Conservation (phyloP, 2,113 vertebrate species). For the Spizaetus ornatus region DNA sequence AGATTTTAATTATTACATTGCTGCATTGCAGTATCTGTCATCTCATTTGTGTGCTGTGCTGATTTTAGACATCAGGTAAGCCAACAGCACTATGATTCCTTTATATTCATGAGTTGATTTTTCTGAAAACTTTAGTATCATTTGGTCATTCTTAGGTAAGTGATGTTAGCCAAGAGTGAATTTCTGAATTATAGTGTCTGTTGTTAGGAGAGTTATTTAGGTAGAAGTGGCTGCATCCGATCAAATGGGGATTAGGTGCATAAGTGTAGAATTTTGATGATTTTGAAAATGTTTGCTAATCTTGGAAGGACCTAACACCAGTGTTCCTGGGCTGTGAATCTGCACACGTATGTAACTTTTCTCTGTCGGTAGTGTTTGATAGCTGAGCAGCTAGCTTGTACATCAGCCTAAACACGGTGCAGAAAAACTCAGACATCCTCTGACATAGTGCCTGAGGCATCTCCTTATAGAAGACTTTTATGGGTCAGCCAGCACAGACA, state of each 20-base stretch:
- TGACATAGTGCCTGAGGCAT: not conserved
- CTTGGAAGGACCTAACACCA: not conserved
- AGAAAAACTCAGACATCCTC: not conserved
- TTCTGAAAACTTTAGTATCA: not conserved
- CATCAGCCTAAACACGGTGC: not conserved
- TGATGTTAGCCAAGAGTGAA: not conserved
- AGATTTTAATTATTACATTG: not conserved
- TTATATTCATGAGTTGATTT: not conserved
- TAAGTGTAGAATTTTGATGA: not conserved
- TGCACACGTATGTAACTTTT: not conserved
- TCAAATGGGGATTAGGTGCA: not conserved
- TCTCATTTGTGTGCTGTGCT: not conserved
- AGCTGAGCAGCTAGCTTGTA: not conserved
- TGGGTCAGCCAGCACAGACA: not conserved
- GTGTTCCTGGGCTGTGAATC: not conserved
- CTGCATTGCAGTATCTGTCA: not conserved
- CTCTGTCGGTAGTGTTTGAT: accelerated
- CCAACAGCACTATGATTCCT: not conserved
- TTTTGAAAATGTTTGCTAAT: not conserved
- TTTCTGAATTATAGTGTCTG: not conserved
- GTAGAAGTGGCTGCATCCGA: not conserved
- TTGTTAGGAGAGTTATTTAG: not conserved
- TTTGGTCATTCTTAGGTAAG: not conserved
- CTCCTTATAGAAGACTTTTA: not conserved
- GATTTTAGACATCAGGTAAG: not conserved